Evolutionary conservation across 2,113 vertebrate species (phyloP).

Genomic region (Lampris incognitus): DNA sequence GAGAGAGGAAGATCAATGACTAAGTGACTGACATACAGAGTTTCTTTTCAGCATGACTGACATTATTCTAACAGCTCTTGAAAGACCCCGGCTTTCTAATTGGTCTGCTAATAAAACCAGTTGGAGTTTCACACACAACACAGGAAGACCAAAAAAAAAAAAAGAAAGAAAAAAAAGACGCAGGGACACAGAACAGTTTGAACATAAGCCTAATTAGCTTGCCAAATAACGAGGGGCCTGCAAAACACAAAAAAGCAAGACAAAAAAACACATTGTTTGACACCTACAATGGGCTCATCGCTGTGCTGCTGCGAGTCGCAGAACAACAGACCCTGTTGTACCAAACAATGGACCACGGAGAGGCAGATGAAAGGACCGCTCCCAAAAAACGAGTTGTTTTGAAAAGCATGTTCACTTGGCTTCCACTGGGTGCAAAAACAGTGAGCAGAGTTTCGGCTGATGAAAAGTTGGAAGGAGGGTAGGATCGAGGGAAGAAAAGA

Average conservation of each 20-base stretch:
- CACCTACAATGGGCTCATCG: background rate
- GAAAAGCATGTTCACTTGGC: slow-evolving; percentile 14
- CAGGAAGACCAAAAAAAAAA: slow-evolving; percentile 2
- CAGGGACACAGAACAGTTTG: slow-evolving; percentile 48
- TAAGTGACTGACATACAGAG: slow-evolving; percentile 50
- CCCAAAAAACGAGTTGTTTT: slow-evolving; percentile 32
- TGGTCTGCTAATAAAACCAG: slow-evolving; percentile 56
- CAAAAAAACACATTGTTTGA: slow-evolving; percentile 6
- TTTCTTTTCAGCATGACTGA: slow-evolving; percentile 26
- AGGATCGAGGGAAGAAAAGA: slow-evolving; percentile 14
- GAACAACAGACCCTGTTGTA: background rate
- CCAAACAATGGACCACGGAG: background rate
- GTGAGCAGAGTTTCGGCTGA: slow-evolving; percentile 4
- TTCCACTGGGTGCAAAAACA: background rate
- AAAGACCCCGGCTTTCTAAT: slow-evolving; percentile 60
- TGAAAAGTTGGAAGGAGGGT: background rate
- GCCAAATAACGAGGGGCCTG: slow-evolving; percentile 22
- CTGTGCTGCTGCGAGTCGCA: slow-evolving; percentile 10
- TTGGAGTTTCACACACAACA: slow-evolving; percentile 33
- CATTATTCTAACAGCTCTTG: slow-evolving; percentile 38
- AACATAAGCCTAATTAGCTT: slow-evolving; percentile 51
- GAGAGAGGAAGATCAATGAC: background rate
- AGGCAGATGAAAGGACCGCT: background rate
- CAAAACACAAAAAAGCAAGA: background rate
- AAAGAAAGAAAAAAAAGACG: slow-evolving; percentile 1